Base-by-base conservation (phyloP, 2,113 vertebrate genomes). In the Charadrius vociferus region DNA sequence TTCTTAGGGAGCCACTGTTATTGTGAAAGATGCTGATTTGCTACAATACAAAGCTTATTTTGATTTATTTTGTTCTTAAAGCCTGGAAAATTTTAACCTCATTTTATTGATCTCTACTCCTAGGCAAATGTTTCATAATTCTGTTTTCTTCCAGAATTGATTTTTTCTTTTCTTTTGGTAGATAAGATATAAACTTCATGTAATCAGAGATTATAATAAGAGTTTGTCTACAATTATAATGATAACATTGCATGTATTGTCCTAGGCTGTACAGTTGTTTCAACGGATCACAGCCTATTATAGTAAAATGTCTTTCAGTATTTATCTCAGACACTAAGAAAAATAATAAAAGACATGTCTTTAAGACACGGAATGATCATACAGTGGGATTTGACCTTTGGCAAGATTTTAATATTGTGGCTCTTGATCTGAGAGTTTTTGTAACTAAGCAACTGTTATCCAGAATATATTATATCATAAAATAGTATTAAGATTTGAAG, bases 371-470 rank as follows among this genome's bases (percentile, higher is more conserved):
- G 37, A 86, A 66, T 82, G 84, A 88, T 96, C 70, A 78, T 80
- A 37, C 70, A 47, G 19, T 88, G 41, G 47, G 29, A 81, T 94
- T 86, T 97, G 86, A 96, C 91, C 94, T 92, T 93, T 95, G 95
- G 84, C 75, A 75, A 80, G 79, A 77, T 96, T 96, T 95, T 93
- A 62, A 82, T 90, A 80, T n/a, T 89, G 81, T 78, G 86, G 89
- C 45, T 78, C 70, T 78, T 71, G 74, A 88, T 95, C 86, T 63
- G 47, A 93, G 91, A 88, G 41, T 32, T 80, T 95, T 97, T 94
- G 95, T 97, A 97, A 74, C 94, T 93, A 96, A 92, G 92, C 93
- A 96, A 96, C 96, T 97, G 95, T 94, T 90, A 95, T 84, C 55
- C 52, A 95, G 63, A 95, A 96, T 92, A 49, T 90, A 95, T 95